Evolutionary conservation across 1,140 invertebrate species (phyloP).

Genomic region (Brachionus sp.): DNA sequence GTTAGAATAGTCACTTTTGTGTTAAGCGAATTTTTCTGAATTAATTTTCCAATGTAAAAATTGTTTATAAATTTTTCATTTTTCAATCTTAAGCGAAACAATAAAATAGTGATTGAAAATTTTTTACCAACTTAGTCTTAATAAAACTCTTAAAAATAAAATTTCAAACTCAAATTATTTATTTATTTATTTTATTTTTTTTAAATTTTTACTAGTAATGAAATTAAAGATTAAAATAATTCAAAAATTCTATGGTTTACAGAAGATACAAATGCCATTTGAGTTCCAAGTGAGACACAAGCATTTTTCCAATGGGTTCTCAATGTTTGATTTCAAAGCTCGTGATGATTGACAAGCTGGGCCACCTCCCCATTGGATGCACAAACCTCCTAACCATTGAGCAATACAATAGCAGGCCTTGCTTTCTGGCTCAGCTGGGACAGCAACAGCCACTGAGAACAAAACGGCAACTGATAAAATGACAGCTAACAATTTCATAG

Average conservation of each 20-base stretch:
- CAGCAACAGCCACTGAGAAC: neutral
- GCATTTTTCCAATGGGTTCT: constrained; percentile 29
- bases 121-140: too few relatives aligned
- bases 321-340: neutral
- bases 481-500: constrained; percentile 16
- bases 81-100: too few relatives aligned
- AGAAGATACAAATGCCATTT: constrained; percentile 19
- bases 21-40: too few relatives aligned
- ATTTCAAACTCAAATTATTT: neutral
- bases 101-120: too few relatives aligned
- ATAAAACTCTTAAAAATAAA: neutral
- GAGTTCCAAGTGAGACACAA: constrained; percentile 23
- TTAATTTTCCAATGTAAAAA: too few relatives aligned
- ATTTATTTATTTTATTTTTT: neutral
- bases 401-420: constrained; percentile 25
- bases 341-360: neutral
- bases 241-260: neutral
- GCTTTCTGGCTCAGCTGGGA: neutral
- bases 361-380: constrained; percentile 31
- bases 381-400: constrained; percentile 18
- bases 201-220: neutral
- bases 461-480: constrained; percentile 19
- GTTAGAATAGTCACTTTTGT: too few relatives aligned
- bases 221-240: neutral
- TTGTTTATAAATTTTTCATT: too few relatives aligned